These are phyloP conservation scores for Pyrochroa serraticornis DNA, from an alignment of 2,888 invertebrate genomes.

Conservation along the genomic window DNA sequence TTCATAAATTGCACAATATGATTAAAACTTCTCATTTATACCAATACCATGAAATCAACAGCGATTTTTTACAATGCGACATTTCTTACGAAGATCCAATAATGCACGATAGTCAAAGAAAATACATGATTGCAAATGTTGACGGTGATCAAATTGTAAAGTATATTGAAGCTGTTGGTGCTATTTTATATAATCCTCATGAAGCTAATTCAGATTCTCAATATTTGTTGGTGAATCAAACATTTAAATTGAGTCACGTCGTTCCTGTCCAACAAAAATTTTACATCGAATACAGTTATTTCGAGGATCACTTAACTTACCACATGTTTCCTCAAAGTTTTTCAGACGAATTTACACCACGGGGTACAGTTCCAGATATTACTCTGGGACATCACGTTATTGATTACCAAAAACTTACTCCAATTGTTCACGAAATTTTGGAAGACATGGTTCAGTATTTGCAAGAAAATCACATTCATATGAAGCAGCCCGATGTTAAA, in stretches of 20 bases:
- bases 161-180: constrained; percentile 39
- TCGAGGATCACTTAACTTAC: constrained; percentile 43
- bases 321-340: constrained; percentile 19
- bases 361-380: constrained; percentile 43
- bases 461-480: constrained; percentile 49
- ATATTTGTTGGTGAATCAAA: constrained; percentile 37
- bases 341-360: constrained; percentile 6
- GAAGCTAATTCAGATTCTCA: constrained; percentile 47
- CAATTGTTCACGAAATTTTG: constrained; percentile 47
- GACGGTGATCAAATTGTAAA: constrained; percentile 33
- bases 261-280: constrained; percentile 35
- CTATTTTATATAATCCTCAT: constrained; percentile 40
- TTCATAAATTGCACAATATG: constrained; percentile 47
- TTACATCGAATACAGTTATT: constrained; percentile 27
- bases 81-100: constrained; percentile 45
- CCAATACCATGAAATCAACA: constrained; percentile 42
- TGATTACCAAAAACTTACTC: constrained; percentile 41
- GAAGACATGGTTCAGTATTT: constrained; percentile 50
- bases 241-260: no score
- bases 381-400: constrained; percentile 50
- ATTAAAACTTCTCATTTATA: constrained; percentile 45
- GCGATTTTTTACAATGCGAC: constrained; percentile 44
- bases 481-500: constrained; percentile 47
- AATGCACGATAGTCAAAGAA: constrained; percentile 38
- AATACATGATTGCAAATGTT: constrained; percentile 35